Percentiles rank a stretch among this genome's conserved stretches.
Conservation (phyloP, 2,113 vertebrate species). For the Proterorhinus semilunaris region DNA sequence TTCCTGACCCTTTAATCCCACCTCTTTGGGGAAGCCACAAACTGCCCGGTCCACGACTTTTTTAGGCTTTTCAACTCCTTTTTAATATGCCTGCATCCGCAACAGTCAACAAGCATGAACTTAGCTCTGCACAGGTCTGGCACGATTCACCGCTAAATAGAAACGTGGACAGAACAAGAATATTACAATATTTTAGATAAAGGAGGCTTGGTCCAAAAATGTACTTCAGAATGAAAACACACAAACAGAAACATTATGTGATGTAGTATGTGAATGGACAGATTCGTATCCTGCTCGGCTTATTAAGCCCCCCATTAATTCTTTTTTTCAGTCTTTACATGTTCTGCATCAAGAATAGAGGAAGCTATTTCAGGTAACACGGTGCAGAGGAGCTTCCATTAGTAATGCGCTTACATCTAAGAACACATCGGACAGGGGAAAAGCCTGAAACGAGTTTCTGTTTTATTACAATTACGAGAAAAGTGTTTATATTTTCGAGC, state of each 20-base stretch:
- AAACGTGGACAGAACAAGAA: conserved; percentile 8
- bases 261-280: no score
- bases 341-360: neutral
- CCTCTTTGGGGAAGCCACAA: conserved; percentile 30
- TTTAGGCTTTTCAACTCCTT: conserved; percentile 29
- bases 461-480: neutral
- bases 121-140: conserved; percentile 13
- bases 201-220: neutral
- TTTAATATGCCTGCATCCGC: conserved; percentile 61
- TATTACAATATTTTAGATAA: neutral
- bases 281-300: no score
- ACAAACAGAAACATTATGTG: no score
- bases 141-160: conserved; percentile 25
- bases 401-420: neutral
- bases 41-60: conserved; percentile 41
- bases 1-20: conserved; percentile 63
- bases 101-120: conserved; percentile 11
- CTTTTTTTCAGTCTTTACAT: neutral
- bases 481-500: neutral
- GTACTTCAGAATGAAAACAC: no score
- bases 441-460: neutral
- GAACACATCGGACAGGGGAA: neutral
- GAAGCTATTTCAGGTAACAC: neutral
- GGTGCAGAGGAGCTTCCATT: neutral
- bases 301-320: neutral